These are phyloP conservation scores for Protaetia brevitarsis DNA, from an alignment of 1,140 invertebrate species.

Conservation along the genomic window DNA sequence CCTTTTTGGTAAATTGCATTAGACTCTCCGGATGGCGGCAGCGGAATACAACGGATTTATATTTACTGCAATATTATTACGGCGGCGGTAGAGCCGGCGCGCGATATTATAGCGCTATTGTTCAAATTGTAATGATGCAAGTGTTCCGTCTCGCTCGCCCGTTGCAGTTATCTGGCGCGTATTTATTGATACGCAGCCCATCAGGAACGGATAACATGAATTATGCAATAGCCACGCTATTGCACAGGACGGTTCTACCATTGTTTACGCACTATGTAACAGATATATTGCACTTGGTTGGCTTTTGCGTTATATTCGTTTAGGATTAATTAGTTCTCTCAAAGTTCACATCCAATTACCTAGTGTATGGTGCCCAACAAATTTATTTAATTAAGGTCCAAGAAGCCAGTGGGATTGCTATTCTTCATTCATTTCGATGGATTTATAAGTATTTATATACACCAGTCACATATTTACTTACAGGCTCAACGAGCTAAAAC, in stretches of 20 bases:
- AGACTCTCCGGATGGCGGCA: slow-evolving; percentile 19
- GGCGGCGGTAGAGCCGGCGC: neutral
- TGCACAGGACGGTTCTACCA: neutral
- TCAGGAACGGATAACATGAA: slow-evolving; percentile 14
- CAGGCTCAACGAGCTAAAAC: too few species aligned
- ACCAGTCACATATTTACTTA: too few species aligned
- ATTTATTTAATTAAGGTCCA: too few species aligned
- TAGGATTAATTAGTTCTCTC: slow-evolving; percentile 6
- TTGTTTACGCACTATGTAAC: slow-evolving; percentile 16
- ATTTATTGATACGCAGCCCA: neutral
- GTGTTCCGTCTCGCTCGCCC: neutral
- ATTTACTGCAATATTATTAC: slow-evolving; percentile 20
- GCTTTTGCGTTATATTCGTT: neutral
- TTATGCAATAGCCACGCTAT: neutral
- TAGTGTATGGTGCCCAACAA: too few species aligned
- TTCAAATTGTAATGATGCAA: slow-evolving; percentile 21
- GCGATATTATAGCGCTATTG: slow-evolving; percentile 20
- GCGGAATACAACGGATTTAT: slow-evolving; percentile 13
- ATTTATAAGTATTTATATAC: too few species aligned
- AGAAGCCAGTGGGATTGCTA: too few species aligned
- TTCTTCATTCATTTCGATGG: too few species aligned
- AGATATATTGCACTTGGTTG: neutral
- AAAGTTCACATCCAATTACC: too few species aligned
- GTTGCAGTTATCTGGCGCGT: neutral
- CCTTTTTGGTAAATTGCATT: slow-evolving; percentile 35